These are phyloP conservation scores for Lophius americanus DNA, from an alignment of 2,797 vertebrate genomes.

Conservation along the genomic window DNA sequence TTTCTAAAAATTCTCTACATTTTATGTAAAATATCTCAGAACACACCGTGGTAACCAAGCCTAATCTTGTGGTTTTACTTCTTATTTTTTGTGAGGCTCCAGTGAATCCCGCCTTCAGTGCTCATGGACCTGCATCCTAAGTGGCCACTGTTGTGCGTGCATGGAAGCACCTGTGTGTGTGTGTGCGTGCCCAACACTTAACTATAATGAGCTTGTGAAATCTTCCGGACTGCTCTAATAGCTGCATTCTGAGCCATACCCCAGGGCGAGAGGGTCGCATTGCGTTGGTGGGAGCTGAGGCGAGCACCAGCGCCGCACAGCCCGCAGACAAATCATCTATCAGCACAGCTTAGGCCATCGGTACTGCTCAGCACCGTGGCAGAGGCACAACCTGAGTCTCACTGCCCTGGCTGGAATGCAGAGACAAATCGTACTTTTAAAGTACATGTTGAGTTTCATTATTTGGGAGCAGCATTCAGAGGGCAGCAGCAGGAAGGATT, in stretches of 20 bases:
- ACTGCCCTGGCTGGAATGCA: conserved; percentile 31
- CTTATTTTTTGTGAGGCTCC: conserved; percentile 20
- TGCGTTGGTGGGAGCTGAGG: conserved; percentile 56
- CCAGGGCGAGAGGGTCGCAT: conserved; percentile 56
- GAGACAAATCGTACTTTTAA: conserved; percentile 53
- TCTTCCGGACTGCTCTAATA: conserved; percentile 73
- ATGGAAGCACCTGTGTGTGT: conserved; percentile 11
- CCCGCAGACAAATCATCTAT: conserved; percentile 69
- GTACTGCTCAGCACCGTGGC: conserved; percentile 65
- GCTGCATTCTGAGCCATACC: conserved; percentile 71
- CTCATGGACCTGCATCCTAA: conserved; percentile 62
- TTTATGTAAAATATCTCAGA: conserved; percentile 26
- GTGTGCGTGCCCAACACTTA: conserved; percentile 47
- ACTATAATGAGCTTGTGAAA: conserved; percentile 78
- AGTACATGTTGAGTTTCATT: conserved; percentile 59
- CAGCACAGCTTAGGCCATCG: conserved; percentile 68
- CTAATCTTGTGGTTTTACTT: conserved; percentile 34
- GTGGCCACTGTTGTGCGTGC: conserved; percentile 34
- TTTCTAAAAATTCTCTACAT: conserved; percentile 28
- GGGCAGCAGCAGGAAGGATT: conserved; percentile 17
- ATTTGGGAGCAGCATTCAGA: conserved; percentile 46
- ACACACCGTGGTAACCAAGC: not conserved
- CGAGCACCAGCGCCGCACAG: conserved; percentile 57
- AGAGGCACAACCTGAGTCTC: conserved; percentile 26
- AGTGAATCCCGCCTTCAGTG: conserved; percentile 36